Evolutionary conservation across 2,797 vertebrate genomes (phyloP).

Genomic region (Monodelphis domestica): DNA sequence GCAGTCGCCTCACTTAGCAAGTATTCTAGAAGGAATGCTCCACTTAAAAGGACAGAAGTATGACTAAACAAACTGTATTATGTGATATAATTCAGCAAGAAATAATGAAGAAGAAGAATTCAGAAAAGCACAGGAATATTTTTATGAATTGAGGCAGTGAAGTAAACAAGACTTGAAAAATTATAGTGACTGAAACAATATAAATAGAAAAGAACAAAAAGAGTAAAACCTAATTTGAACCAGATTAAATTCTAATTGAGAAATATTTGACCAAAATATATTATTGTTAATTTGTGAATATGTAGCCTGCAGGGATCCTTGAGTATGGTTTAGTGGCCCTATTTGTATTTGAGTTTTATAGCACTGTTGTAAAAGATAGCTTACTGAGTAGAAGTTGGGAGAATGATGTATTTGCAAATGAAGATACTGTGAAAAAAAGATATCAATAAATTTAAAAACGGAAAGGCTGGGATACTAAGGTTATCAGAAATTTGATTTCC

Average conservation of each 20-base stretch:
- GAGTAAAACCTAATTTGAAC: neutral
- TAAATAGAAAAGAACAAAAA: neutral
- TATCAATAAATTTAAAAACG: neutral
- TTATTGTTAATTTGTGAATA: neutral
- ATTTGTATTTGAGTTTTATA: neutral
- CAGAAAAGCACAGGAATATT: neutral
- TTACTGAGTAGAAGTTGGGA: neutral
- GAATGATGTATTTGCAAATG: neutral
- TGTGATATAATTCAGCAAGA: no score
- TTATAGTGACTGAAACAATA: neutral
- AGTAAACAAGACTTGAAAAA: neutral
- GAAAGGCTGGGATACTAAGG: neutral
- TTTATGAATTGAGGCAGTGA: neutral
- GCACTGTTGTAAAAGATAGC: neutral
- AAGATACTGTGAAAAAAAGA: neutral
- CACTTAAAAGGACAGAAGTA: neutral
- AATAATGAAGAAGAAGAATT: neutral
- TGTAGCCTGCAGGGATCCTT: neutral
- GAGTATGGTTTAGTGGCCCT: neutral
- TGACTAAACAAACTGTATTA: neutral
- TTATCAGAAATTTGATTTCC: neutral
- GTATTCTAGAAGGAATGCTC: neutral
- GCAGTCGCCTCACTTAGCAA: neutral
- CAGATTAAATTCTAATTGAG: neutral
- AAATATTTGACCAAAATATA: neutral